Conservation (phyloP, 2,113 vertebrate species). For the Pluvianellus socialis region DNA sequence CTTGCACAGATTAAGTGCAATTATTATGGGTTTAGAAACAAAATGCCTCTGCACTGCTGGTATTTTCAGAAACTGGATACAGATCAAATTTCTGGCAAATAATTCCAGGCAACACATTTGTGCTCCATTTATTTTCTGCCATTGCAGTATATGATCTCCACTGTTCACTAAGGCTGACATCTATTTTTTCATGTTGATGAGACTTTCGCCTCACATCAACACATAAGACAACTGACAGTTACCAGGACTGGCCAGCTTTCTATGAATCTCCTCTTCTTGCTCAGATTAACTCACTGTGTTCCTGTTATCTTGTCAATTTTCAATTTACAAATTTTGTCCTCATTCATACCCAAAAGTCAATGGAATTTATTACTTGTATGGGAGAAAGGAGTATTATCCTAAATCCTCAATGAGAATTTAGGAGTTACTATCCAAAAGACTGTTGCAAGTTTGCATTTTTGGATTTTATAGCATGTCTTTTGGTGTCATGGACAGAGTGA, state of each 20-base stretch:
- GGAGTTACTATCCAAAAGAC: not conserved
- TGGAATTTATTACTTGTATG: not conserved
- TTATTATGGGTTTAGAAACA: not conserved
- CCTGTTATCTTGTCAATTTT: not conserved
- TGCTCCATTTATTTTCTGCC: not conserved
- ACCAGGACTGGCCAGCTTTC: not conserved
- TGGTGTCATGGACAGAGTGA: not conserved
- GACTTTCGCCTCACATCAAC: not conserved
- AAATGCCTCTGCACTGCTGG: constrained; percentile 1
- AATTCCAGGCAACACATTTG: not conserved
- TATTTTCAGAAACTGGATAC: constrained; percentile 3
- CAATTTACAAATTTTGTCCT: not conserved
- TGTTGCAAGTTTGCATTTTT: not conserved
- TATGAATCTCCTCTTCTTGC: not conserved
- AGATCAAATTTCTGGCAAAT: not conserved
- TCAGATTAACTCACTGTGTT: not conserved
- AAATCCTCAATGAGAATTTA: not conserved
- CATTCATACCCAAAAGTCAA: not conserved
- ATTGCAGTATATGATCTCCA: not conserved
- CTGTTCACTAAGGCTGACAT: not conserved
- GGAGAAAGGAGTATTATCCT: not conserved
- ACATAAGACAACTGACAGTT: not conserved
- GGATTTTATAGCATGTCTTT: not conserved
- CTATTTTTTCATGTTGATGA: not conserved
- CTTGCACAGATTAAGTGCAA: not conserved